Evolutionary conservation across 2,113 vertebrate genomes (phyloP), one percentile per base, ranked within the genome.

Genomic region (Ctenodactylus gundi): DNA sequence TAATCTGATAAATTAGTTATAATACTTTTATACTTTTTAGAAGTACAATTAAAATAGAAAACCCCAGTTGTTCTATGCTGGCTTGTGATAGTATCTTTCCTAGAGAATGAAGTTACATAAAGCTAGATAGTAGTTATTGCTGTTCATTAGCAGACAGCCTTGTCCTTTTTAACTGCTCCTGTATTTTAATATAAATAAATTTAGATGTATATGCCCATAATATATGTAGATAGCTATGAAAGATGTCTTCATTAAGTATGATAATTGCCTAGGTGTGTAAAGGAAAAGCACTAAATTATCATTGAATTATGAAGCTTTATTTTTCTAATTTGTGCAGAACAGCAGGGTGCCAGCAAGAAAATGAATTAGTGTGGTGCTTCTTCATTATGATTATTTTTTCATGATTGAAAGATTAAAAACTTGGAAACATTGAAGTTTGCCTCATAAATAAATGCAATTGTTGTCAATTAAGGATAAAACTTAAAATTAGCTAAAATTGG

Each of bases 141-240:
- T 70, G 75, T 75, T 18, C 80, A 0, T 76, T 70, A 90, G 49
- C 65, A 78, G 41, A 49, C 23, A 76, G 6, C 21, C 0, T 85
- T 36, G 49, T 51, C n/a, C 36, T 82, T 76, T 94, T 93, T 41
- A 77, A 60, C 49, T 67, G 51, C 12, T 83, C 27, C 34, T 82
- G 12, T 87, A 44, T 84, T 67, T 49, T 88, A 92, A 73, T 87
- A 17, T 46, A 81, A 90, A 13, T 60, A 87, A n/a, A n/a, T n/a
- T n/a, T 34, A 44, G 57, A n/a, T 85, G 23, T 60, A 67, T 55
- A 18, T 85, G 53, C 25, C 41, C 44, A 7, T 73, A 53, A 80
- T 91, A 67, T 36, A 49, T 9, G 67, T 18, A 41, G 25, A 58
- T 12, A 60, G 25, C n/a, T 29, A 27, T 65, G n/a, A 78, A 73